These are phyloP conservation scores for Rhabdomys dilectus DNA, from an alignment of 2,113 vertebrate genomes.

Conservation along the genomic window DNA sequence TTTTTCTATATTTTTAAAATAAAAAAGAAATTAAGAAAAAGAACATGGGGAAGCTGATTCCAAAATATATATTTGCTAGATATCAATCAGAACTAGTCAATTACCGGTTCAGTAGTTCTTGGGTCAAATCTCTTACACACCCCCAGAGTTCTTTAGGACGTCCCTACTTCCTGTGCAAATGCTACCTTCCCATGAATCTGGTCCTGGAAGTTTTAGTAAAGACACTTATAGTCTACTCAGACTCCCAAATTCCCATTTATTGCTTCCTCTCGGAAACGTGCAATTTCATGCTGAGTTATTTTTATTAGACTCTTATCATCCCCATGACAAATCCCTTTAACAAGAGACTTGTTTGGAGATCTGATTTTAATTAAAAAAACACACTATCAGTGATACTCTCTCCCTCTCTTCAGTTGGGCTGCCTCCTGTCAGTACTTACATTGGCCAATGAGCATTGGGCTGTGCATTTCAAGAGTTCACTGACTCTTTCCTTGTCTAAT, in stretches of 20 bases:
- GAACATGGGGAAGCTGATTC: background rate
- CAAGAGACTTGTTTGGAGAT: slow-evolving; percentile 59
- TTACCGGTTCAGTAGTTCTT: slow-evolving; percentile 58
- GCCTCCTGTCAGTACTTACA: background rate
- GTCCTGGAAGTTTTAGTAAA: slow-evolving; percentile 70
- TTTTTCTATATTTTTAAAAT: background rate
- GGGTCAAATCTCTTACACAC: slow-evolving; percentile 50
- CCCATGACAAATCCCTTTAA: slow-evolving; percentile 62
- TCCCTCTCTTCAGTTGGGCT: slow-evolving; percentile 4
- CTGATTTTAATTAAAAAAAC: slow-evolving; percentile 75
- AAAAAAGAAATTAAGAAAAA: slow-evolving; percentile 54
- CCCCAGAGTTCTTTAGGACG: slow-evolving; percentile 44
- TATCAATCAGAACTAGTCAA: slow-evolving; percentile 25
- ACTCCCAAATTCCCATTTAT: slow-evolving; percentile 78
- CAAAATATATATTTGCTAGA: background rate
- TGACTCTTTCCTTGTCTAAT: background rate
- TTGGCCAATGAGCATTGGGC: background rate
- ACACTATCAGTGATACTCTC: slow-evolving; percentile 48
- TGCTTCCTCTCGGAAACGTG: slow-evolving; percentile 76
- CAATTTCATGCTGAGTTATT: slow-evolving; percentile 79
- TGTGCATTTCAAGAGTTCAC: background rate
- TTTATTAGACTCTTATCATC: slow-evolving; percentile 79
- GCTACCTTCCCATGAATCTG: slow-evolving; percentile 76
- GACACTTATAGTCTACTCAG: slow-evolving; percentile 67
- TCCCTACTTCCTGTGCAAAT: slow-evolving; percentile 70